These are phyloP conservation scores for Macropus fuliginosus DNA, from an alignment of 2,797 vertebrate species.

Conservation along the genomic window DNA sequence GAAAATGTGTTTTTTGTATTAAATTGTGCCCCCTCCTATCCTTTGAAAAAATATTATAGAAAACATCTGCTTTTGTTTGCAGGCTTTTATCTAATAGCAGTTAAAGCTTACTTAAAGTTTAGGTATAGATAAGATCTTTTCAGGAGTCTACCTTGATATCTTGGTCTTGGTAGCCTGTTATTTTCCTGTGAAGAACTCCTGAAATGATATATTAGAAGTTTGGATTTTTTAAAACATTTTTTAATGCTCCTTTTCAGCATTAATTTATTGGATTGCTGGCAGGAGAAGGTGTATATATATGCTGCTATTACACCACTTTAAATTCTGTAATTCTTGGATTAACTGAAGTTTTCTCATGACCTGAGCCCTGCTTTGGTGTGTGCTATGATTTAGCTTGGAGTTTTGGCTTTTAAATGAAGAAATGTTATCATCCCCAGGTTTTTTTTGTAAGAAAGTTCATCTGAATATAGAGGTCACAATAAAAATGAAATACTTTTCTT, in stretches of 20 bases:
- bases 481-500: neutral
- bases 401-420: neutral
- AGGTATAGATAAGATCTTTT: neutral
- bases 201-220: neutral
- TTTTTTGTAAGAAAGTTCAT: constrained; percentile 46
- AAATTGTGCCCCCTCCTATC: neutral
- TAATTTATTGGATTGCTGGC: neutral
- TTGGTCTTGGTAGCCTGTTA: neutral
- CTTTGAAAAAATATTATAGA: neutral
- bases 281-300: neutral
- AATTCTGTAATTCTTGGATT: neutral
- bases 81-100: neutral
- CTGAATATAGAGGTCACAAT: neutral
- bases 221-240: neutral
- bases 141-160: neutral
- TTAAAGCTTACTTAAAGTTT: neutral
- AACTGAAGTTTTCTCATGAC: neutral
- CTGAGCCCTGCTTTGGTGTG: neutral
- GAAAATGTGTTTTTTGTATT: neutral
- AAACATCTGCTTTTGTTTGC: neutral
- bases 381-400: neutral
- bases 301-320: neutral
- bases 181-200: neutral
- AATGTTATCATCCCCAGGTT: neutral
- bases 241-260: neutral